These are phyloP conservation scores for Chrysopa pallens DNA, from an alignment of 1,140 invertebrate genomes.

Conservation along the genomic window DNA sequence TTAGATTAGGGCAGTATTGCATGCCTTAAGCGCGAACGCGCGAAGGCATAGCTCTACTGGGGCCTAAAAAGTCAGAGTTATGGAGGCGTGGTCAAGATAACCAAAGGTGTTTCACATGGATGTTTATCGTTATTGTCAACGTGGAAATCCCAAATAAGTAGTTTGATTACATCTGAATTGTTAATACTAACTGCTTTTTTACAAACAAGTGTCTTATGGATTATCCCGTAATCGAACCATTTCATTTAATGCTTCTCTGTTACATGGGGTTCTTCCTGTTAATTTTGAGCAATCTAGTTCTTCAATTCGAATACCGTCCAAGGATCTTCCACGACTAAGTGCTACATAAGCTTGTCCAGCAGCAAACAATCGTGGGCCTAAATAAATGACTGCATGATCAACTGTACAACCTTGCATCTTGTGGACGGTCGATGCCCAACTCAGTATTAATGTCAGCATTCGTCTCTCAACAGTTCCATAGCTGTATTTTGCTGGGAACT, in stretches of 20 bases:
- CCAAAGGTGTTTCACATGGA: no score
- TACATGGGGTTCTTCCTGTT: conserved; percentile 4
- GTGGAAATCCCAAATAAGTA: no score
- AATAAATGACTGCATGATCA: conserved; percentile 16
- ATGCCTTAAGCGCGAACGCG: no score
- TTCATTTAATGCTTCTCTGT: background rate
- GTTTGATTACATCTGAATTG: no score
- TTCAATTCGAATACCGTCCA: conserved; percentile 10
- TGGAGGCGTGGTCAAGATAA: no score
- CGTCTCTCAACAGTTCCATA: conserved; percentile 10
- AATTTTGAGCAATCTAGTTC: conserved; percentile 9
- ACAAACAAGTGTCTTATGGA: no score
- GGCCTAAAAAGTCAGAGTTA: no score
- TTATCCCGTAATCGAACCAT: no score
- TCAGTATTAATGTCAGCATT: conserved; percentile 20
- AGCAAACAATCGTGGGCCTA: conserved; percentile 13
- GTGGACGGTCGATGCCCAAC: conserved; percentile 19
- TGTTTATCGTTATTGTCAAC: no score
- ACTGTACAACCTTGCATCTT: conserved; percentile 20
- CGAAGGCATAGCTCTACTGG: no score
- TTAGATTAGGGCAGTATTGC: no score
- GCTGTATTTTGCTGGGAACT: background rate
- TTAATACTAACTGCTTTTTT: no score
- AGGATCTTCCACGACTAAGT: conserved; percentile 11
- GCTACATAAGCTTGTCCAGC: conserved; percentile 15